Base-by-base conservation (phyloP, 2,113 vertebrate genomes). In the Poeciliopsis occidentalis region DNA sequence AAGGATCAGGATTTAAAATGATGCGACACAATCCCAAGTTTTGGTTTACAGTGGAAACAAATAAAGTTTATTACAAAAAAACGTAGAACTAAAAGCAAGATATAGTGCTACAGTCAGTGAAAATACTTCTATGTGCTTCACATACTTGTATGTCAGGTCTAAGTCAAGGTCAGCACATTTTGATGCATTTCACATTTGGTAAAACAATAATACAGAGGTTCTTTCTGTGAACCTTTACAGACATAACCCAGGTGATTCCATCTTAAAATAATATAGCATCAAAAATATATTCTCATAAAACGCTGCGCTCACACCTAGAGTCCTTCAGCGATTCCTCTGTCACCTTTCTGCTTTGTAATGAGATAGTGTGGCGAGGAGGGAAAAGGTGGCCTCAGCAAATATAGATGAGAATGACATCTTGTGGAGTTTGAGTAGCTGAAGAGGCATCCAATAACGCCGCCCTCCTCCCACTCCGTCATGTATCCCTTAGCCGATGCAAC, bases 391-490 rank as follows among this genome's bases (percentile, higher is more conserved):
- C 78, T 90, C 87, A 86, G 85, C 87, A 90, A 83, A 88, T 85
- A 67, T 78, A 80, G 78, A 87, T 85, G 75, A 84, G 83, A 82
- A 78, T 85, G 86, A 92, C 89, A 89, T 88, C 81, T 89, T 83
- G 68, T 84, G 69, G 85, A 89, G 82, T 89, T 88, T 81, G 84
- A 90, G 85, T 67, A 91, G 87, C 89, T 91, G 79, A 84, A 85
- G 79, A 90, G 75, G 79, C 73, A 73, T 85, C 84, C 87, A 87
- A 86, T 87, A 89, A 85, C 34, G 60, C 65, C 31, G 3, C 71
- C 31, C 69, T 61, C 34, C 44, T 27, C 73, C 75, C 68, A 73
- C 63, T 66, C 73, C 68, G 11, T 71, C 60, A 69, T 73, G 77
- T 85, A 85, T 87, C 82, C 86, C 86, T 88, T 76, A 64, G 83